Evolutionary conservation across 2,113 vertebrate genomes (phyloP).

Genomic region (Calypte anna): DNA sequence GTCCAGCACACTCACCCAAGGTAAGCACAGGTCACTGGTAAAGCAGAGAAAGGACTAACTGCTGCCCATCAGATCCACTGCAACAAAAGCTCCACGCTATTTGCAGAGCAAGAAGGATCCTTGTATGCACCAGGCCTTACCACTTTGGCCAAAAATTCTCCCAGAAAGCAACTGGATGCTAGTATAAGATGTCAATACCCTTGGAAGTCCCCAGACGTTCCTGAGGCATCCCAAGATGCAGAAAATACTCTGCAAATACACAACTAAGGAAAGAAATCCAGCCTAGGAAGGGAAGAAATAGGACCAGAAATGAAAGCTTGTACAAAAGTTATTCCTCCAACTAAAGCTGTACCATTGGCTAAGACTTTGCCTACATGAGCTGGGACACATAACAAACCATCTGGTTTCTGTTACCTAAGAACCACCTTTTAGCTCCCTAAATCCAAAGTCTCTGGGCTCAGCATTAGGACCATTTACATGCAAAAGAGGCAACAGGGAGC

Average conservation of each 20-base stretch:
- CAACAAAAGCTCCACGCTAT: neutral
- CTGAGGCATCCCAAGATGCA: neutral
- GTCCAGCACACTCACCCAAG: rapidly evolving
- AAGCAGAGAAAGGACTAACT: neutral
- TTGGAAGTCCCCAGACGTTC: neutral
- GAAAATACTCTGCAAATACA: neutral
- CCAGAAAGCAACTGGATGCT: neutral
- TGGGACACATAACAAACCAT: neutral
- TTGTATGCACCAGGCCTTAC: neutral
- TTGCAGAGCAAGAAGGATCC: neutral
- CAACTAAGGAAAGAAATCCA: neutral
- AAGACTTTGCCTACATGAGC: neutral
- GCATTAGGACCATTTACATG: neutral
- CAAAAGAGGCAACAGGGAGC: neutral
- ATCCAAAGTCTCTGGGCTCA: neutral
- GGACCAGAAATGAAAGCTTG: neutral
- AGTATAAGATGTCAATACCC: neutral
- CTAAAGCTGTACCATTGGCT: neutral
- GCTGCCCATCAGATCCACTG: neutral
- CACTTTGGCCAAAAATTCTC: neutral
- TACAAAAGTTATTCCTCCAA: neutral
- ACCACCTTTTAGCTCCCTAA: rapidly evolving
- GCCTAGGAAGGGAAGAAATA: neutral
- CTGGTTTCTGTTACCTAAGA: neutral
- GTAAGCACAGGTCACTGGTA: neutral